phyloP scores from a whole-genome alignment of 2,797 vertebrate species.

The Aldrovandia affinis region DNA sequence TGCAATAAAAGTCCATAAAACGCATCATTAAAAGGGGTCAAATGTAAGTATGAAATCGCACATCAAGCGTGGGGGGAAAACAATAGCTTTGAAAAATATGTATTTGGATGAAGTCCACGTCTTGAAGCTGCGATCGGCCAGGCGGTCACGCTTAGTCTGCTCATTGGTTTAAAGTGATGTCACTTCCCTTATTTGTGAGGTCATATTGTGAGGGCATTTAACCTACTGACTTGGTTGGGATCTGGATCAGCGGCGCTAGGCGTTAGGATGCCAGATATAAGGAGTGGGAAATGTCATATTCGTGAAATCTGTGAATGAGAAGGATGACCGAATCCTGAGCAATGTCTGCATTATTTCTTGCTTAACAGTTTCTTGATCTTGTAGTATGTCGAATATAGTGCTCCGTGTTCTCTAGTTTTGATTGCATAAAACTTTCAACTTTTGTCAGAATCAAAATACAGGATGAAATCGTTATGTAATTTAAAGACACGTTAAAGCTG shows the following conservation, averaged over 20 bases:
- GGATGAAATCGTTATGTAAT: too few species aligned
- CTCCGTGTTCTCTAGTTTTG: too few species aligned
- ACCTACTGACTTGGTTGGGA: background rate
- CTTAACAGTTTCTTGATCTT: too few species aligned
- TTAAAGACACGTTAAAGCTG: too few species aligned
- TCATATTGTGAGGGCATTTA: background rate
- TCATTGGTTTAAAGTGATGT: background rate
- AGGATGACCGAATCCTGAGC: background rate
- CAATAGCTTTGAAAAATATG: constrained; percentile 21
- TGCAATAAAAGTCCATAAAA: constrained; percentile 34
- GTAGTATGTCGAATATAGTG: too few species aligned
- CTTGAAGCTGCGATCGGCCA: background rate
- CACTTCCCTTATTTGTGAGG: background rate
- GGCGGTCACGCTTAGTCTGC: background rate
- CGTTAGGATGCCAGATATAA: background rate
- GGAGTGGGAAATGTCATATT: background rate
- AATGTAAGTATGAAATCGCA: constrained; percentile 32
- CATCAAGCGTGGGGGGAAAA: constrained; percentile 21
- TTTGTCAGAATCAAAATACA: too few species aligned
- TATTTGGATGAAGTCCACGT: background rate
- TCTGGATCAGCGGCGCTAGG: background rate
- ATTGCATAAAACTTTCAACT: too few species aligned
- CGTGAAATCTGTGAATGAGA: too few species aligned
- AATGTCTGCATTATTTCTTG: background rate
- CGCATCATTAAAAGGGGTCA: constrained; percentile 25